phyloP scores from a whole-genome alignment of 2,113 vertebrate species.

The Psammodynastes pulverulentus region DNA sequence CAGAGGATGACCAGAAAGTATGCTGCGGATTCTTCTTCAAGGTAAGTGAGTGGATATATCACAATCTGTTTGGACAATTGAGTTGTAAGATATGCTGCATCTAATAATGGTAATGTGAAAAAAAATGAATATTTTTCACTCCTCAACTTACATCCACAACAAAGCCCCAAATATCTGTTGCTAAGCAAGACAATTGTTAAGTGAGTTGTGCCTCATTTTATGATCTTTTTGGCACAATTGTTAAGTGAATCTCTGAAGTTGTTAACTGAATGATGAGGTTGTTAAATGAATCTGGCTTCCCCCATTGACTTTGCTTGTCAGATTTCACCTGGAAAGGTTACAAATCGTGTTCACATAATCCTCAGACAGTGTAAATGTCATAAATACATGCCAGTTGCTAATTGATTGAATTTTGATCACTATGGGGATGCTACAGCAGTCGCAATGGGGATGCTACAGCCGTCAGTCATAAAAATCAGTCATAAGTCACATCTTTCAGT shows the following conservation, averaged over 20 bases:
- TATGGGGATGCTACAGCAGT: neutral
- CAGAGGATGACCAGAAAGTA: slow-evolving; percentile 87
- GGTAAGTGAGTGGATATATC: slow-evolving; percentile 67
- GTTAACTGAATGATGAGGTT: neutral
- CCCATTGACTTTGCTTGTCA: neutral
- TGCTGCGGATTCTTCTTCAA: slow-evolving; percentile 98
- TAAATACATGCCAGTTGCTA: neutral
- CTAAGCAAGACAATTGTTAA: neutral
- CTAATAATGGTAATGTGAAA: neutral
- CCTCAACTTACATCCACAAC: neutral
- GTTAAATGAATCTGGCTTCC: neutral
- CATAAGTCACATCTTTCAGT: neutral
- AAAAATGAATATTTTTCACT: neutral
- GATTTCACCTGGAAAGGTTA: neutral
- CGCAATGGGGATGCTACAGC: neutral
- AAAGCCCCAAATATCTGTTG: neutral
- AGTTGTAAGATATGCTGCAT: neutral
- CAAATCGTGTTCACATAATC: neutral
- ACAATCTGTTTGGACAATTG: neutral
- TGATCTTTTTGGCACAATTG: neutral
- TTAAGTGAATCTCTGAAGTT: neutral
- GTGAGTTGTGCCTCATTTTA: neutral
- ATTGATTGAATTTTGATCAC: neutral
- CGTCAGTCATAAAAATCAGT: no score
- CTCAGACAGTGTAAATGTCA: neutral